Percentiles rank a stretch among this genome's conserved stretches.
These are phyloP conservation scores for Sogatella furcifera DNA, from an alignment of 1,140 invertebrate genomes.

Conservation along the genomic window DNA sequence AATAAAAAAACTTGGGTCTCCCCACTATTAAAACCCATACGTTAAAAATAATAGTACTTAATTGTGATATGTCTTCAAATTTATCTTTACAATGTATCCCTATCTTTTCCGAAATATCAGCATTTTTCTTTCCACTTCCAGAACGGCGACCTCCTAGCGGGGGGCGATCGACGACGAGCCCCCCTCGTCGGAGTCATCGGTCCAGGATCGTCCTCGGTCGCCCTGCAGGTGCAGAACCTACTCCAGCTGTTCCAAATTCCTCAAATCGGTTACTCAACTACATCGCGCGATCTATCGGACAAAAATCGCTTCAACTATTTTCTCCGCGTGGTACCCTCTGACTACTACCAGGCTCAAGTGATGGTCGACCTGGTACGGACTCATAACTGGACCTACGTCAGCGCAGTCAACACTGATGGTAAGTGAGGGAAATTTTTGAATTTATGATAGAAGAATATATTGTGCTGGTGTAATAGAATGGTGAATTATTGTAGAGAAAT, in stretches of 20 bases:
- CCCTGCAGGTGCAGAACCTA: constrained; percentile 69
- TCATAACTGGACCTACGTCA: constrained; percentile 77
- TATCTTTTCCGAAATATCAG: too few relatives aligned
- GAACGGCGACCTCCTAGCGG: neutral
- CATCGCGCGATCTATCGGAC: constrained; percentile 63
- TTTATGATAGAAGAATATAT: too few relatives aligned
- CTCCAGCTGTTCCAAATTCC: constrained; percentile 39
- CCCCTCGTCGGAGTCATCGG: constrained; percentile 57
- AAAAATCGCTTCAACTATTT: constrained; percentile 70
- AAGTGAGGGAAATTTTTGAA: constrained; percentile 23
- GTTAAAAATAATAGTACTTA: too few relatives aligned
- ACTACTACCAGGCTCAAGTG: constrained; percentile 68
- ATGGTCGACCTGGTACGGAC: constrained; percentile 57
- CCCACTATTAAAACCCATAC: too few relatives aligned
- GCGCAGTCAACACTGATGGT: constrained; percentile 74
- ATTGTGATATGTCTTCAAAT: too few relatives aligned
- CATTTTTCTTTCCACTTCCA: too few relatives aligned
- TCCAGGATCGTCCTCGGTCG: constrained; percentile 53
- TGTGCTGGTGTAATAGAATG: too few relatives aligned
- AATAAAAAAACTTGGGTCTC: too few relatives aligned
- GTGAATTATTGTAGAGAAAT: too few relatives aligned
- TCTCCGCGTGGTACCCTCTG: constrained; percentile 69
- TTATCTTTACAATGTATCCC: too few relatives aligned
- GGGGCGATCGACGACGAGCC: constrained; percentile 28
- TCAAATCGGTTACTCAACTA: constrained; percentile 69